phyloP scores from a whole-genome alignment of 2,888 invertebrate genomes.

The Marasmarcha lunaedactyla region DNA sequence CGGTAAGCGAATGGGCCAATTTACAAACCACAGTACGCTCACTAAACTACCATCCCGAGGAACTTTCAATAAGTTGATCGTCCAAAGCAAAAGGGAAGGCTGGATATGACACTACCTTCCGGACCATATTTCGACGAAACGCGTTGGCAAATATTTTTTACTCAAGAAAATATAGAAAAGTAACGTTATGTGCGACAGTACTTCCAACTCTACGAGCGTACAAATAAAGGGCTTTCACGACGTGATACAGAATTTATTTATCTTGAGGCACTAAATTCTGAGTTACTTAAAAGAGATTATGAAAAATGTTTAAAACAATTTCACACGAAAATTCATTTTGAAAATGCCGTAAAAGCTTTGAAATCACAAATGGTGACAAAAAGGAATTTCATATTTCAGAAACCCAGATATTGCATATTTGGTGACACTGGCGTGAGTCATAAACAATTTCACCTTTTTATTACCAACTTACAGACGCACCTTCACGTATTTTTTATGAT shows the following conservation, averaged over 20 bases:
- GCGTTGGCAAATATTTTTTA: background rate
- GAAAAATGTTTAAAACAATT: too few relatives aligned
- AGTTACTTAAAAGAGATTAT: too few relatives aligned
- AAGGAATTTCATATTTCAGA: constrained; percentile 21
- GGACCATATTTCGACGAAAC: background rate
- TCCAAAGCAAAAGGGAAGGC: background rate
- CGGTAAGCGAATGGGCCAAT: constrained; percentile 27
- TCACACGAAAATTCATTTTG: too few relatives aligned
- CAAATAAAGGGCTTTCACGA: too few relatives aligned
- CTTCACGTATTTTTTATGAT: constrained; percentile 1
- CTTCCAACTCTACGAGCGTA: too few relatives aligned
- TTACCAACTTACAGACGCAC: constrained; percentile 1
- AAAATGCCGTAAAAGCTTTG: too few relatives aligned
- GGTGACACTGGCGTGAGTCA: constrained; percentile 11
- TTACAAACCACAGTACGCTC: constrained; percentile 33
- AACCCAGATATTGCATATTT: constrained; percentile 18
- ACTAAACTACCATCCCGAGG: constrained; percentile 18
- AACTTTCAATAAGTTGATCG: constrained; percentile 11
- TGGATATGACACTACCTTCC: background rate
- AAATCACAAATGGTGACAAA: constrained; percentile 15
- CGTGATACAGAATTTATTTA: too few relatives aligned
- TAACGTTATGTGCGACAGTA: too few relatives aligned
- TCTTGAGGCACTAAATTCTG: too few relatives aligned
- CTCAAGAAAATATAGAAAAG: background rate
- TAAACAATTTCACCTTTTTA: constrained; percentile 18